These are phyloP conservation scores for Archocentrus centrarchus DNA, from an alignment of 2,113 vertebrate species.

Conservation along the genomic window DNA sequence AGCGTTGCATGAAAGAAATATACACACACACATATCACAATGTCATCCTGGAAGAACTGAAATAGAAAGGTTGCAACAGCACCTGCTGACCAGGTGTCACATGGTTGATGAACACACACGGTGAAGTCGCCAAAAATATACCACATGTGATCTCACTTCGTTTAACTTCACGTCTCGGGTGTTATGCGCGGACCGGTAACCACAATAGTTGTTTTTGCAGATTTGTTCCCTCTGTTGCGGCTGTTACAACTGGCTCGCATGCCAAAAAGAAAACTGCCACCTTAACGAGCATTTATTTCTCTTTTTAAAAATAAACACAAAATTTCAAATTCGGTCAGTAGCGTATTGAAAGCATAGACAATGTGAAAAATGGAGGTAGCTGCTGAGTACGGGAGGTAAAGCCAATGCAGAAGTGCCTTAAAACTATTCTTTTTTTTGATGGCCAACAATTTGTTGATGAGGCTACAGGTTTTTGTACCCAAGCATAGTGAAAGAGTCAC, in stretches of 20 bases:
- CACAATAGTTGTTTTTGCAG: accelerated
- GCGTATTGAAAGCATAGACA: neutral
- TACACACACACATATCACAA: constrained; percentile 27
- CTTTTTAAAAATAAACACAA: neutral
- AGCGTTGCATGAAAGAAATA: constrained; percentile 10
- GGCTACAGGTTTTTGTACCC: neutral
- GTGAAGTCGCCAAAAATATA: neutral
- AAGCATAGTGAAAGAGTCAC: neutral
- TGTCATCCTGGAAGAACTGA: constrained; percentile 52
- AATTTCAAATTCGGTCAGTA: neutral
- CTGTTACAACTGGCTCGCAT: accelerated
- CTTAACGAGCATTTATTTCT: neutral
- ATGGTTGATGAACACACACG: neutral
- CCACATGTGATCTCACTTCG: neutral
- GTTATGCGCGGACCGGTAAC: constrained; percentile 15
- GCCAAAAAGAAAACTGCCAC: neutral
- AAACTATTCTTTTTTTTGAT: too few species aligned
- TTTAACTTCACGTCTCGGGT: neutral
- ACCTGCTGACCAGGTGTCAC: constrained; percentile 52
- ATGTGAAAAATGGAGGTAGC: neutral
- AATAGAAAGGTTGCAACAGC: constrained; percentile 54
- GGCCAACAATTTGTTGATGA: neutral
- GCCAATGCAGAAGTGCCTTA: neutral
- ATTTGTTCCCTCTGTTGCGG: neutral
- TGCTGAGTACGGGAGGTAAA: neutral